Evolutionary conservation across 2,888 invertebrate genomes (phyloP).

Genomic region (Bugulina stolonifera): DNA sequence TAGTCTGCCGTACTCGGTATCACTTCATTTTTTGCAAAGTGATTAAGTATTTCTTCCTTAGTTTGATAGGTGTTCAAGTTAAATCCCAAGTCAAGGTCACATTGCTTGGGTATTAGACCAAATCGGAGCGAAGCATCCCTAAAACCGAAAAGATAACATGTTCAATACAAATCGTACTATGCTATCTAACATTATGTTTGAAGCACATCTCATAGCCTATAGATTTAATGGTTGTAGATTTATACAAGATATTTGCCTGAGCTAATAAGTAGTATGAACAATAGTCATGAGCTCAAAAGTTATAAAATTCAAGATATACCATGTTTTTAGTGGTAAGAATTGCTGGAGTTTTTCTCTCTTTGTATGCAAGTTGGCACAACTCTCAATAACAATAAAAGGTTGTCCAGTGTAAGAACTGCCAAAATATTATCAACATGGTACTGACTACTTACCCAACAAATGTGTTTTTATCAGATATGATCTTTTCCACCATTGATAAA

Average conservation of each 20-base stretch:
- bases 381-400: too few species aligned
- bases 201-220: too few species aligned
- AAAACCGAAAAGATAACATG: background rate
- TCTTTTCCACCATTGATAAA: background rate
- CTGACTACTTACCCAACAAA: slow-evolving; percentile 22
- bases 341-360: too few species aligned
- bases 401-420: background rate
- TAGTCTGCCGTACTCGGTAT: background rate
- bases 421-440: background rate
- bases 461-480: slow-evolving; percentile 16
- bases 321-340: too few species aligned
- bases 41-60: background rate
- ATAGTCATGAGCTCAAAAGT: too few species aligned
- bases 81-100: slow-evolving; percentile 14
- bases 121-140: slow-evolving; percentile 9
- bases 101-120: slow-evolving; percentile 5
- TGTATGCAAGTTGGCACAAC: too few species aligned
- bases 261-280: too few species aligned
- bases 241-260: too few species aligned
- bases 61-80: slow-evolving; percentile 4
- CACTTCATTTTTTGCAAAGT: background rate
- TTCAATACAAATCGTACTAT: too few species aligned
- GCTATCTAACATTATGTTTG: too few species aligned
- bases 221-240: too few species aligned
- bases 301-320: too few species aligned